These are phyloP conservation scores for Rhagoletis zephyria DNA, from an alignment of 1,140 invertebrate species.

Conservation along the genomic window DNA sequence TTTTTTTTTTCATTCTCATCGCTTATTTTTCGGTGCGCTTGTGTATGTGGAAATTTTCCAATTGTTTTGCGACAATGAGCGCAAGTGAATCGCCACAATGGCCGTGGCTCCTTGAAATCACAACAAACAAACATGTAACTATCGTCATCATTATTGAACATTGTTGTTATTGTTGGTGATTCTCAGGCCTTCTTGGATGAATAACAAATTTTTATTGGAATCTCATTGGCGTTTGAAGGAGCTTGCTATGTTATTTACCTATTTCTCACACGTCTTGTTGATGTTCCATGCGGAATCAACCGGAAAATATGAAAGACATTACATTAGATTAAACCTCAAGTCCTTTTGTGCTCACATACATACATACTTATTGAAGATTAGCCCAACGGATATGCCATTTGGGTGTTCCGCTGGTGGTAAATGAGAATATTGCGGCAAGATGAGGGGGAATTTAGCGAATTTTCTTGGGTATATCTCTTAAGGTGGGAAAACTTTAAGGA, in stretches of 20 bases:
- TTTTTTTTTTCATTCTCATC: slow-evolving; percentile 2
- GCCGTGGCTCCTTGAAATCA: slow-evolving; percentile 41
- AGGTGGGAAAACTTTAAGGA: slow-evolving; percentile 29
- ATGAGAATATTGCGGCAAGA: background rate
- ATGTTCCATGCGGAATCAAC: background rate
- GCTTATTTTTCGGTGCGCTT: background rate
- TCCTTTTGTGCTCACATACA: background rate
- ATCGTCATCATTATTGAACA: background rate
- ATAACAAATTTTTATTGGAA: slow-evolving; percentile 39
- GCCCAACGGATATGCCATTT: slow-evolving; percentile 45
- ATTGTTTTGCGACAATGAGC: slow-evolving; percentile 42
- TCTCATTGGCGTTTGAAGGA: slow-evolving; percentile 44
- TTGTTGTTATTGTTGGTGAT: slow-evolving; percentile 37
- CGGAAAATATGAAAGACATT: slow-evolving; percentile 4
- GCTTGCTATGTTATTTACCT: slow-evolving; percentile 1
- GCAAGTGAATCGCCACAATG: slow-evolving; percentile 39
- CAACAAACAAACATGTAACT: slow-evolving; percentile 38
- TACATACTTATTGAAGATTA: slow-evolving; percentile 15
- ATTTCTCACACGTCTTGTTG: slow-evolving; percentile 36
- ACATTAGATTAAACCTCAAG: slow-evolving; percentile 40
- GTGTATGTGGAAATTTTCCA: slow-evolving; percentile 11
- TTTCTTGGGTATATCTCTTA: background rate
- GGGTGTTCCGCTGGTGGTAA: background rate
- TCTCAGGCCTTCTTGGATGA: background rate
- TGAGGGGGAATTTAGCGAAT: slow-evolving; percentile 37